Base-by-base conservation (phyloP, 2,113 vertebrate species). In the Lonchura striata region DNA sequence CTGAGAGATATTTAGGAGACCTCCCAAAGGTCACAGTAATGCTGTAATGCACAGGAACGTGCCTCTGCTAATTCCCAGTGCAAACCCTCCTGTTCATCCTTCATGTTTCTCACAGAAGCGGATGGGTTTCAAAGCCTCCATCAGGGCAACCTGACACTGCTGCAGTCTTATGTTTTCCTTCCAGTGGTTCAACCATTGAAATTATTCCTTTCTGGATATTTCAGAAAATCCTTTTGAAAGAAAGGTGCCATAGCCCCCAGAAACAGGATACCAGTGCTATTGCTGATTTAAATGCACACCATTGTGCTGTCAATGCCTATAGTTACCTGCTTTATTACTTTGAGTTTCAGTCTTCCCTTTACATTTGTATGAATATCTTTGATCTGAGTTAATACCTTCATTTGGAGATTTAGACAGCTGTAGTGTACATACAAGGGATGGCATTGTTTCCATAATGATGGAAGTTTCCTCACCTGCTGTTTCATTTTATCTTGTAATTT, bases 381-480 rank as follows among this genome's bases (percentile, higher is more conserved):
- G 92, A 97, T 95, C 90, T 96, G 61, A 21, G 49, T 56, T 91
- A 95, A 95, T 81, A 90, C 72, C 65, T 94, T 89, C 66, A 88
- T 83, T 88, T 88, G 72, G 61, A 82, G 85, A 95, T 86, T 95
- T 90, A 94, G 82, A 90, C 86, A 96, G 82, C 75, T 83, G 63
- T 47, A 79, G 44, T 41, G 13, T 86, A 78, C 63, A 82, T 64
- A 95, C 80, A 96, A 97, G 86, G 72, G 44, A 61, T 30, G 18
- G 46, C 75, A 92, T 95, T 97, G 72, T 97, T 90, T 96, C 61
- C 84, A 68, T 50, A 82, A 85, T 68, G 81, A 96, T 49, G 57
- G 92, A 88, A 47, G 56, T 75, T 94, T 94, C 66, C 79, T 70
- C 86, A 90, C 83, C 94, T 94, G 82, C 86, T 79, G 42, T 79